Base-by-base conservation (phyloP, 2,797 vertebrate genomes). In the Octomys mimax region DNA sequence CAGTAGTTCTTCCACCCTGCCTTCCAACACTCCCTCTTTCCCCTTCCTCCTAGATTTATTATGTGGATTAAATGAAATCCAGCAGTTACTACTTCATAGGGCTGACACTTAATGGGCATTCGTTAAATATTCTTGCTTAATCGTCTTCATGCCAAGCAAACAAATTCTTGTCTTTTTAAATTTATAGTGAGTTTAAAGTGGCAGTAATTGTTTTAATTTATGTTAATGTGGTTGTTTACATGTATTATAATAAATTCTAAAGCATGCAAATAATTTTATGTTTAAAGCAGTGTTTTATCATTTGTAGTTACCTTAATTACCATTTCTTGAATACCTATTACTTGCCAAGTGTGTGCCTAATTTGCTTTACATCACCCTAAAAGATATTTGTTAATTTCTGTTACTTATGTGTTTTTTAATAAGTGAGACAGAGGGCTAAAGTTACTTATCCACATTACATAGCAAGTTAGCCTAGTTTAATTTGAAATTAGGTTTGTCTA, bases 11-110 rank as follows among this genome's bases (percentile, higher is more conserved):
- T 77, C 6, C 22, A 86, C 10, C 22, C 26, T 91, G 24, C 61
- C 86, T 93, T 70, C n/a, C 39, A 80, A 26, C 11, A 77, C 10
- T 84, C 39, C 61, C 13, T 81, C 9, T 75, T 33, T 2, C 5
- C 7, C 83, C 57, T 78, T 39, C 33, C 16, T 93, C n/a, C 14
- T 92, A 88, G 24, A 31, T 71, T 95, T 92, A 68, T 79, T 90
- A 39, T 83, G 4, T 39, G 90, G 61, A 82, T 78, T 88, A 80
- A 80, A 73, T 96, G 54, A 95, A 92, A 75, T 81, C 39, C 49
- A 85, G 19, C 42, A 87, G 87, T 82, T 92, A 85, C 87, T 96
- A 85, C 54, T 93, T 94, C 85, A 88, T 83, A n/a, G 84, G 24
- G 62, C 57, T 92, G 21, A 59, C 81, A n/a, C 26, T 70, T 91